A percentile compares a stretch with the other conserved stretches of the same genome.
phyloP scores from a whole-genome alignment of 2,797 vertebrate species.

The Pseudomugil gertrudae region DNA sequence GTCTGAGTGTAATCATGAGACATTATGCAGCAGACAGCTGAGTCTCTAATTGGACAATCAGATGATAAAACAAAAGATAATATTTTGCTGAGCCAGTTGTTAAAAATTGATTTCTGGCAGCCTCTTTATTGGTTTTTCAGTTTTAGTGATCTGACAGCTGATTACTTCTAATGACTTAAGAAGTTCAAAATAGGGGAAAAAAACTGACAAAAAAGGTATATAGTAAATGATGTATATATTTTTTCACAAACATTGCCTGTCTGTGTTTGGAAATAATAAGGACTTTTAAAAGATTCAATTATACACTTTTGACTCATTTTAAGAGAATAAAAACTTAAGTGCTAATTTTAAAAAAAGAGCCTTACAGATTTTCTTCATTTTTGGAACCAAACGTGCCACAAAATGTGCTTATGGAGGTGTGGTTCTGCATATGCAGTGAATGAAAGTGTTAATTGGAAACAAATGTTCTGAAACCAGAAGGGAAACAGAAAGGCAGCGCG shows the following conservation, averaged over 20 bases:
- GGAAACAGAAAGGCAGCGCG: constrained; percentile 25
- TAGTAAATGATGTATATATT: no score
- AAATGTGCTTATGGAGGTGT: neutral
- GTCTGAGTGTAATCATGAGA: no score
- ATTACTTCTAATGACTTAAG: no score
- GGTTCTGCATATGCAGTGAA: constrained; percentile 21
- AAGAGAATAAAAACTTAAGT: neutral
- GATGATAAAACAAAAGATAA: no score
- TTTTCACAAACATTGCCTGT: no score
- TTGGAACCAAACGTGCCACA: constrained; percentile 14
- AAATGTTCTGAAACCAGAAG: constrained; percentile 24
- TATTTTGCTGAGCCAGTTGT: no score
- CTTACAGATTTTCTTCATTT: constrained; percentile 8
- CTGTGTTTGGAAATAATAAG: neutral
- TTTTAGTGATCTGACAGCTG: no score
- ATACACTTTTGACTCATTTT: neutral
- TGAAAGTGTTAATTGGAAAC: constrained; percentile 27
- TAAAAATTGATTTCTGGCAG: no score
- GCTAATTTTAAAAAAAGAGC: neutral
- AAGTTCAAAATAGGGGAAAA: neutral
- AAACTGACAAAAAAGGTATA: no score
- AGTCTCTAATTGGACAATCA: no score
- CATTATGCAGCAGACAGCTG: no score
- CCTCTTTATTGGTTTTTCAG: no score
- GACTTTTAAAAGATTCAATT: neutral